Conservation (phyloP, 2,888 invertebrate genomes). For the Polydesmus complanatus region DNA sequence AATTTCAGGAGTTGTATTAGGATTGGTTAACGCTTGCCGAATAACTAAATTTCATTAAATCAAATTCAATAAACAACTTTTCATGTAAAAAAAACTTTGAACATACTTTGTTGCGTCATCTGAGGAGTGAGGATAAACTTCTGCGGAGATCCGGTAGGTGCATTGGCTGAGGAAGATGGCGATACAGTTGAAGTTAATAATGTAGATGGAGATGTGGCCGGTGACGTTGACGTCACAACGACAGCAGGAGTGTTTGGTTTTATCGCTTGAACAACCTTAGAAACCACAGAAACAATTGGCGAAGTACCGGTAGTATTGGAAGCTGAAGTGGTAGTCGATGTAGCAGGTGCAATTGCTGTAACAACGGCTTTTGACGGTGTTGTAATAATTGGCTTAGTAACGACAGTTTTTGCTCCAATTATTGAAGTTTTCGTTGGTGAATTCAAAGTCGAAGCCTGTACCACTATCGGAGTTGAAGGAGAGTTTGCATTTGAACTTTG, state of each 20-base stretch:
- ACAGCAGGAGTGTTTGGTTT: conserved; percentile 25
- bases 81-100: not conserved
- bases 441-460: not conserved
- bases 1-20: conserved; percentile 79
- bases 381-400: conserved; percentile 7
- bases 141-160: conserved; percentile 25
- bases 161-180: not conserved
- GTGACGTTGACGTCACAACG: conserved; percentile 28
- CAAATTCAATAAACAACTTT: not conserved
- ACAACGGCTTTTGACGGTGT: conserved; percentile 7
- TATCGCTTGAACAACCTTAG: not conserved
- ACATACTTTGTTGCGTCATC: conserved; percentile 86
- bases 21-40: conserved; percentile 78
- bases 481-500: not conserved
- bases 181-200: conserved; percentile 22
- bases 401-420: not conserved
- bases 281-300: too few relatives aligned
- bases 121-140: conserved; percentile 80
- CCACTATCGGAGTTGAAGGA: not conserved
- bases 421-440: not conserved
- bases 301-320: conserved; percentile 22
- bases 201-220: conserved; percentile 28
- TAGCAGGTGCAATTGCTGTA: conserved; percentile 28
- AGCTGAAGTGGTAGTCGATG: conserved; percentile 25
- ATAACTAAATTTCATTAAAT: conserved; percentile 52